phyloP scores from a whole-genome alignment of 2,797 vertebrate species.

The Bovichtus diacanthus region DNA sequence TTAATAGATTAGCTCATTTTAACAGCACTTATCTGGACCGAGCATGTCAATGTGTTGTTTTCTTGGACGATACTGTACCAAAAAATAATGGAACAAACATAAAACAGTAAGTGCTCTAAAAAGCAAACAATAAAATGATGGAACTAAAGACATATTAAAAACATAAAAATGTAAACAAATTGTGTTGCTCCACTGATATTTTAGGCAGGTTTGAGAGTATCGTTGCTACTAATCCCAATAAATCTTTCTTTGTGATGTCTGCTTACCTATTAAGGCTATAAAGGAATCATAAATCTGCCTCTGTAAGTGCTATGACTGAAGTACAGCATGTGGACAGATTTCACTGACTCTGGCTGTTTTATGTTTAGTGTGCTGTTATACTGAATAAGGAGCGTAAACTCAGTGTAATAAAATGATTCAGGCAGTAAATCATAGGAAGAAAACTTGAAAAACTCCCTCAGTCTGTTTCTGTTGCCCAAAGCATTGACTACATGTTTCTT shows the following conservation, averaged over 20 bases:
- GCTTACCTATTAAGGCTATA: conserved; percentile 58
- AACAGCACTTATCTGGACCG: conserved; percentile 45
- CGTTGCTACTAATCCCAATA: conserved; percentile 36
- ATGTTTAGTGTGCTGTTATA: conserved; percentile 40
- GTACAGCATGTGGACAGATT: conserved; percentile 44
- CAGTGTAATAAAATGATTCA: conserved; percentile 41
- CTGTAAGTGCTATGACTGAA: conserved; percentile 67
- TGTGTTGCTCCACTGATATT: conserved; percentile 58
- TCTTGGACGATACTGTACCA: conserved; percentile 34
- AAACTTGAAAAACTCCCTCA: conserved; percentile 25
- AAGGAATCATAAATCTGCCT: conserved; percentile 58
- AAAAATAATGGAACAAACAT: conserved; percentile 39
- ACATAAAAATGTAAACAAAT: conserved; percentile 72
- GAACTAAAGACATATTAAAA: conserved; percentile 43
- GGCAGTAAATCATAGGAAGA: conserved; percentile 51
- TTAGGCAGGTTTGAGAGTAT: conserved; percentile 32
- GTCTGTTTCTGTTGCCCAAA: conserved; percentile 19
- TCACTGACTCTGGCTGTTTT: conserved; percentile 24
- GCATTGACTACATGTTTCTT: conserved; percentile 17
- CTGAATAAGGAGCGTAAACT: conserved; percentile 53
- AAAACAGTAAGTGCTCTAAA: conserved; percentile 72
- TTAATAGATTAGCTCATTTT: conserved; percentile 19
- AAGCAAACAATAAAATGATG: conserved; percentile 54
- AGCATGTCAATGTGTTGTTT: conserved; percentile 41
- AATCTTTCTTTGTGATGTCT: conserved; percentile 42